phyloP scores from a whole-genome alignment of 35 echinoderm and acorn worm species.

The Eucidaris tribuloides region DNA sequence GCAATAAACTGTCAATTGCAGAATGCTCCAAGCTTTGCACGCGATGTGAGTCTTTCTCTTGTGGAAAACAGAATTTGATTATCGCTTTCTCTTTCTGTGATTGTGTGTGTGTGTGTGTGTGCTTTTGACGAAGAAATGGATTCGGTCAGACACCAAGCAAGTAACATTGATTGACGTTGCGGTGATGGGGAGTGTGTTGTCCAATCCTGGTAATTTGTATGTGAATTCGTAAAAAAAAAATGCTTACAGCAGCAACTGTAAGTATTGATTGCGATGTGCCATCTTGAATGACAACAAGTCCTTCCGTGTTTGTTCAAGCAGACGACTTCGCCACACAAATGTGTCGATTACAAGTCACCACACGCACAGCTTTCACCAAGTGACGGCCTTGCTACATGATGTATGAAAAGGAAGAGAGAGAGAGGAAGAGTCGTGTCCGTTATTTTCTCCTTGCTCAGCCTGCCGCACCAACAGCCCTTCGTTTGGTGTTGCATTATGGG shows the following conservation, averaged over 20 bases:
- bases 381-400: background rate
- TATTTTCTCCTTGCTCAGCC: no score
- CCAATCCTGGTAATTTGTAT: constrained; percentile 19
- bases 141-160: no score
- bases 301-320: constrained; percentile 19
- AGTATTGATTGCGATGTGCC: constrained; percentile 28
- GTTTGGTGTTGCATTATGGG: no score
- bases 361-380: background rate
- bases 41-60: no score
- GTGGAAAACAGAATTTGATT: no score
- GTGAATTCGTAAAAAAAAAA: constrained; percentile 1
- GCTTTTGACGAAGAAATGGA: no score
- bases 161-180: constrained; percentile 14
- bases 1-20: no score
- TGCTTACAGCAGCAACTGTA: constrained; percentile 1
- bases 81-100: no score
- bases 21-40: no score
- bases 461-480: no score
- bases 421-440: no score
- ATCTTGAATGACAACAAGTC: constrained; percentile 31
- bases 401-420: background rate
- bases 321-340: background rate
- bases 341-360: constrained; percentile 23
- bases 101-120: no score
- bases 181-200: background rate